phyloP scores from a whole-genome alignment of 2,888 invertebrate genomes.

The Drosophila histrio region DNA sequence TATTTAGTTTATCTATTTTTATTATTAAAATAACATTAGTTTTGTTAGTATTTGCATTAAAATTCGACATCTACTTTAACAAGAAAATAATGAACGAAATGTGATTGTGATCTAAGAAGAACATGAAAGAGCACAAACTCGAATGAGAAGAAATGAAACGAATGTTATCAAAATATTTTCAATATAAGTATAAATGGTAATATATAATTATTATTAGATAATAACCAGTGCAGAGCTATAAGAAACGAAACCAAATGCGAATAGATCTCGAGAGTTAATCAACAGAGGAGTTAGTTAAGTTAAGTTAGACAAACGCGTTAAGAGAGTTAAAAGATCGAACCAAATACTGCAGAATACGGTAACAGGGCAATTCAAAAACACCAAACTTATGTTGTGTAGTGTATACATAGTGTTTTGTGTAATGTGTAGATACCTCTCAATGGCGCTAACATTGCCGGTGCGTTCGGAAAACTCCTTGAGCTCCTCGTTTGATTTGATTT shows the following conservation, averaged over 20 bases:
- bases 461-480: conserved; percentile 88
- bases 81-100: conserved; percentile 4
- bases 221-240: conserved; percentile 85
- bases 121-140: background rate
- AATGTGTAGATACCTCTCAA: conserved; percentile 90
- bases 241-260: conserved; percentile 45
- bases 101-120: conserved; percentile 2
- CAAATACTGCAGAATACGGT: conserved; percentile 33
- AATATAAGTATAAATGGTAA: conserved; percentile 34
- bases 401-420: background rate
- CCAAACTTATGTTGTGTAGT: conserved; percentile 28
- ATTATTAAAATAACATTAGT: background rate
- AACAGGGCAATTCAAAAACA: conserved; percentile 53
- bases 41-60: background rate
- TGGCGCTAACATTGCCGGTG: conserved; percentile 94
- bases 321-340: conserved; percentile 25
- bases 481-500: conserved; percentile 87
- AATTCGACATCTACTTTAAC: background rate
- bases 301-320: conserved; percentile 39
- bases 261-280: conserved; percentile 51
- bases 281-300: conserved; percentile 29
- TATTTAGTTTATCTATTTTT: background rate
- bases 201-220: conserved; percentile 42
- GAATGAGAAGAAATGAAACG: conserved; percentile 33
- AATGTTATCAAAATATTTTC: conserved; percentile 44